Evolutionary conservation across 2,888 invertebrate species (phyloP).

Genomic region (Callyntrura sp.): DNA sequence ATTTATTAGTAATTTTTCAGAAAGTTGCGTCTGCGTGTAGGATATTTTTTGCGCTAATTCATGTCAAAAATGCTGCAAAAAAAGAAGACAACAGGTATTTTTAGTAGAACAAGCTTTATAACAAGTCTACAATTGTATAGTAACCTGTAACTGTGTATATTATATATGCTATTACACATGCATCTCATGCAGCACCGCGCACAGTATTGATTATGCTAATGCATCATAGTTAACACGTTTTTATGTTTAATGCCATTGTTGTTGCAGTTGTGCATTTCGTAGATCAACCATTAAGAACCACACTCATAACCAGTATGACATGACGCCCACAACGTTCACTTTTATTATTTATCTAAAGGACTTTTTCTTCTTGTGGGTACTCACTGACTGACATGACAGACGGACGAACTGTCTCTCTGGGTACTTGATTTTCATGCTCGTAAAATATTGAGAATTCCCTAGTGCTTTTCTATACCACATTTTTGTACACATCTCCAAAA

Average conservation of each 20-base stretch:
- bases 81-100: constrained; percentile 17
- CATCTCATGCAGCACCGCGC: too few species aligned
- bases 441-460: constrained; percentile 46
- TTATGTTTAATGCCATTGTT: constrained; percentile 41
- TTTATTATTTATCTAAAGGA: constrained; percentile 10
- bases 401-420: background rate
- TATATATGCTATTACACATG: too few species aligned
- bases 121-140: constrained; percentile 19
- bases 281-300: constrained; percentile 8
- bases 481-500: constrained; percentile 11
- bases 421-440: constrained; percentile 13
- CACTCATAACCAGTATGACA: constrained; percentile 32
- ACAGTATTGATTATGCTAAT: constrained; percentile 13
- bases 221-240: constrained; percentile 23
- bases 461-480: background rate
- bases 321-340: constrained; percentile 39
- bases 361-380: background rate
- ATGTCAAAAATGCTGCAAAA: background rate
- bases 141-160: constrained; percentile 5
- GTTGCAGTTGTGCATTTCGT: background rate
- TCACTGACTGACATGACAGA: background rate
- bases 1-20: constrained; percentile 14
- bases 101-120: constrained; percentile 9
- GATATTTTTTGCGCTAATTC: background rate
- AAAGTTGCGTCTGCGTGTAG: background rate